These are phyloP conservation scores for Ormyrus thymus DNA, from an alignment of 2,888 invertebrate species.

Conservation along the genomic window DNA sequence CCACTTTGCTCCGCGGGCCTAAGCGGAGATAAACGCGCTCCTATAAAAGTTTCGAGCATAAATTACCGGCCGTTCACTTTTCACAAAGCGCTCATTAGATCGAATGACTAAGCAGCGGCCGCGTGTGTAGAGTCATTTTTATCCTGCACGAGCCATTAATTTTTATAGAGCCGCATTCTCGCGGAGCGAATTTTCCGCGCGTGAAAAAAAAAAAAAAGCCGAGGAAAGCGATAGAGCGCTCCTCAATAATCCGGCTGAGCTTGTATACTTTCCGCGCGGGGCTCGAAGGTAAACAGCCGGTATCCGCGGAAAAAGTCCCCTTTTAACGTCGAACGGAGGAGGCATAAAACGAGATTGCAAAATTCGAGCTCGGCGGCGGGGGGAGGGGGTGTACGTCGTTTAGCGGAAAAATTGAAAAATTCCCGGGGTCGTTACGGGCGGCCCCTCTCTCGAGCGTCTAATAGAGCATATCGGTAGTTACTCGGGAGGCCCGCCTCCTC, in stretches of 20 bases:
- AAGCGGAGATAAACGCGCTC: too few species aligned
- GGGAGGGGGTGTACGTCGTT: constrained; percentile 41
- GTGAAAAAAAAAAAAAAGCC: not conserved
- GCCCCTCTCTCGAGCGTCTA: constrained; percentile 25
- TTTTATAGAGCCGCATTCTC: too few species aligned
- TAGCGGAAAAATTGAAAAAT: constrained; percentile 55
- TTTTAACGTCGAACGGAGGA: constrained; percentile 28
- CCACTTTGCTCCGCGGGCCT: too few species aligned
- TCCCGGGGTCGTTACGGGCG: constrained; percentile 22
- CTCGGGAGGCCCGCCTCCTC: not conserved
- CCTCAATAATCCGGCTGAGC: not conserved
- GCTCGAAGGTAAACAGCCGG: too few species aligned
- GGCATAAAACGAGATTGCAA: constrained; percentile 53
- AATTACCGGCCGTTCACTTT: too few species aligned
- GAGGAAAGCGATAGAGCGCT: not conserved
- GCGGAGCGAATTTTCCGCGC: not conserved
- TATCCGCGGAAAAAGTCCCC: constrained; percentile 32
- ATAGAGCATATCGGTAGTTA: constrained; percentile 35
- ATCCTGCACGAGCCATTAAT: too few species aligned
- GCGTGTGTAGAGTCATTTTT: too few species aligned
- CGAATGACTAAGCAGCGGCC: too few species aligned
- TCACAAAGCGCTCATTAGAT: too few species aligned
- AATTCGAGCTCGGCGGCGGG: constrained; percentile 23
- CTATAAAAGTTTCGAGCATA: not conserved
- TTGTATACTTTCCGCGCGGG: too few species aligned